phyloP scores from a whole-genome alignment of 2,797 vertebrate genomes.

The Nyctalus aviator region DNA sequence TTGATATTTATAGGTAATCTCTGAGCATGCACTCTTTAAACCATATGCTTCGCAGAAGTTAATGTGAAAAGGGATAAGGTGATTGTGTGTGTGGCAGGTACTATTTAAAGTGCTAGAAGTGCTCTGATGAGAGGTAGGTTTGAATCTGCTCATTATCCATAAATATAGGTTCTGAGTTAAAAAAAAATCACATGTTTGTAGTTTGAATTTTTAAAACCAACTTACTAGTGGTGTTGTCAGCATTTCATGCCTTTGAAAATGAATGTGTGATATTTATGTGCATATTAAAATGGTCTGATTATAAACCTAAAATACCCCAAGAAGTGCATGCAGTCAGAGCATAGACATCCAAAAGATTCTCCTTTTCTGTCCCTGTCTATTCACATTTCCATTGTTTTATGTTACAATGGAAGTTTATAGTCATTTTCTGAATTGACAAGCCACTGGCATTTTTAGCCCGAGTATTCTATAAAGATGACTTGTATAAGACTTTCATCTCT shows the following conservation, averaged over 20 bases:
- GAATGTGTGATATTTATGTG: constrained; percentile 23
- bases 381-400: constrained; percentile 6
- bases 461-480: not conserved
- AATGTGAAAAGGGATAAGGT: not conserved
- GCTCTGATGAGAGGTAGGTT: not conserved
- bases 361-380: not conserved
- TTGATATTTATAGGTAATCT: not conserved
- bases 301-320: not conserved
- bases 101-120: constrained; percentile 38
- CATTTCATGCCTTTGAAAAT: constrained; percentile 40
- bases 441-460: not conserved
- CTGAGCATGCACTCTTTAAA: constrained; percentile 33
- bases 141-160: constrained; percentile 48
- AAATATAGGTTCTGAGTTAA: constrained; percentile 31
- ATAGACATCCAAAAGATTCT: constrained; percentile 10
- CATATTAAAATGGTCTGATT: not conserved
- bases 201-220: constrained; percentile 62
- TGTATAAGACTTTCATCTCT: not conserved
- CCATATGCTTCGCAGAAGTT: not conserved
- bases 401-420: not conserved
- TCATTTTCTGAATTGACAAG: not conserved
- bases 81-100: not conserved
- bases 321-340: not conserved
- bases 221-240: not conserved
- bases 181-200: not conserved